Base-by-base conservation (phyloP, 2,113 vertebrate genomes). In the Gambusia affinis region DNA sequence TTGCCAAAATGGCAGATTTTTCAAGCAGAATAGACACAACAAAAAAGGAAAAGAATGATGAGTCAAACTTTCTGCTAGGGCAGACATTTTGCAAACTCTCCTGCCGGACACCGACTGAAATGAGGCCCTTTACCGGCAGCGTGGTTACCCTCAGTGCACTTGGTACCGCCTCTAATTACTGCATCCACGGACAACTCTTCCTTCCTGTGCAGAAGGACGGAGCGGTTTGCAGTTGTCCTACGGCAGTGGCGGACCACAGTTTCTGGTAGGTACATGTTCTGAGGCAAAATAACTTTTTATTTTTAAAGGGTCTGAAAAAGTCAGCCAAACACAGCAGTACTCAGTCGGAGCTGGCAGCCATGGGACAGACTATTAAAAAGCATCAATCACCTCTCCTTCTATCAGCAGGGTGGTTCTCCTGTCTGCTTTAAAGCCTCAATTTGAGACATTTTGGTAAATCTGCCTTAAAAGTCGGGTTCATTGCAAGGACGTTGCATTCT, bases 221-320 rank as follows among this genome's bases (percentile, higher is more conserved):
- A 39, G 29, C 31, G 60, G 37, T 22, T 31, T 63, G 31, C 60
- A 44, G 70, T 29, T 29, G 35, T 39, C 69, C 69, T 28, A 61
- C 29, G 69, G 54, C 69, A 63, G 70, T 0, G 60, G 70, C n/a
- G 60, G 70, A n/a, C 37, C 70, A 37, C 51, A 30, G 8, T 10
- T 63, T 31, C 37, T 63, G 37, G 14, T n/a, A 63, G 62, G 37
- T 30, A 8, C 22, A 15, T 28, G 24, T 64, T 31, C 37, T 22
- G 11, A 29, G 19, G 17, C 39, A 29, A 37, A 70, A 19, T 70
- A 70, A 33, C 31, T 39, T 15, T 44, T 47, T n/a, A 47, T 47
- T 63, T 72, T 39, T 31, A 61, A 47, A 61, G 39, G 29, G 35
- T 44, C 57, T 17, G 11, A 60, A 30, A 60, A 42, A 30, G 70